A percentile compares a stretch with the other conserved stretches of the same genome.
Conservation (phyloP, 2,113 vertebrate genomes). For the Urocolius indicus region DNA sequence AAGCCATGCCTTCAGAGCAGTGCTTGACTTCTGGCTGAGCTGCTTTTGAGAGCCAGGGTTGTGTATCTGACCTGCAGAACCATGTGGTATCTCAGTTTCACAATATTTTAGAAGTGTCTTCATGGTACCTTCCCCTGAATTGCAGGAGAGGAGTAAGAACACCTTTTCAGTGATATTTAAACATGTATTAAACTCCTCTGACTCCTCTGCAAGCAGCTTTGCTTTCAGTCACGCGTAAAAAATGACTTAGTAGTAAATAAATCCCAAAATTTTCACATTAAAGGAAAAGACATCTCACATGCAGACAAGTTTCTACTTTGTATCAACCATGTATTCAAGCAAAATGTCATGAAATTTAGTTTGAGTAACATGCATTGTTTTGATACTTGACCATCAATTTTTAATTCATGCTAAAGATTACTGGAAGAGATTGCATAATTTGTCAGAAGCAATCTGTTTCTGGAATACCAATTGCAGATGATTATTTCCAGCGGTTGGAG, state of each 20-base stretch:
- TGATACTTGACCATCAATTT: not conserved
- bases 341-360: not conserved
- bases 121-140: not conserved
- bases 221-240: not conserved
- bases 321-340: not conserved
- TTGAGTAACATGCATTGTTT: not conserved
- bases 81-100: not conserved
- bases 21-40: not conserved
- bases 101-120: not conserved
- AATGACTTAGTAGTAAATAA: not conserved
- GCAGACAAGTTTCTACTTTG: not conserved
- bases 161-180: not conserved
- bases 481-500: constrained; percentile 11
- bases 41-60: not conserved
- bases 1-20: not conserved
- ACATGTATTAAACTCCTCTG: not conserved
- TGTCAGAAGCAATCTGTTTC: constrained; percentile 2
- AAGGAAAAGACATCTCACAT: not conserved
- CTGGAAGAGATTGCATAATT: not conserved
- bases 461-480: not conserved
- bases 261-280: not conserved
- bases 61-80: not conserved
- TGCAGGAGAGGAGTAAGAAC: not conserved
- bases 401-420: not conserved
- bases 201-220: not conserved